Base-by-base conservation (phyloP, 92 coral and sea anemone species). In the Ricordea florida region DNA sequence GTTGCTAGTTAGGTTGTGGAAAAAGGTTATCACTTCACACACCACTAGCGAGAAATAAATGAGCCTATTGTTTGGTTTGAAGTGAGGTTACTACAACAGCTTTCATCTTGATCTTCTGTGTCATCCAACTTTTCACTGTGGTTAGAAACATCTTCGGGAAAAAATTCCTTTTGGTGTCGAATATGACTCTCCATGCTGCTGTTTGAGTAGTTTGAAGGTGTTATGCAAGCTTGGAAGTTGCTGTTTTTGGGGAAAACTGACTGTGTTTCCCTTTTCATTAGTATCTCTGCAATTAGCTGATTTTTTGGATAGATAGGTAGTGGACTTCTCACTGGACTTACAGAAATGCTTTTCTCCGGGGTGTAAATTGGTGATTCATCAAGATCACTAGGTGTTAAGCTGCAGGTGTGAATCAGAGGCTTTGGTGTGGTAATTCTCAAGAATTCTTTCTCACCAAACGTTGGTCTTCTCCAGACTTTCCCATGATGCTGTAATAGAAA, bases 361-460 rank as follows among this genome's bases (percentile, higher is more conserved):
- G 85, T 40, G 46, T 51, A 61, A 15, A 57, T 52, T 26, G 48
- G 64, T n/a, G 62, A 70, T 26, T 79, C 80, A 1, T 38, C 79
- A 48, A 66, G 26, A 17, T 57, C 43, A 32, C 83, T 64, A 15
- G 73, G 67, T 73, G 66, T 69, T 25, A 73, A 73, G 22, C 63
- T 80, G 16, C 79, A 83, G 62, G 32, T 55, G 37, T 38, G 28
- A 16, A 29, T 53, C 36, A 87, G 66, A 6, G 75, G 82, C 50
- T 81, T 87, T 18, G 97, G 97, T 15, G 87, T 87, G 4, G 93
- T 87, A 18, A 91, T 91, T 45, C 76, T 83, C 24, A 91, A 90
- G 46, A 91, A 91, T 76, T 91, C 90, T 37, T 70, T 91, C 16
- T 79, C 93, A 34, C 67, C 80, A 7, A 91, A 58, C 32, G 78